Conservation (phyloP, 2,797 vertebrate species). For the Vipera latastei region DNA sequence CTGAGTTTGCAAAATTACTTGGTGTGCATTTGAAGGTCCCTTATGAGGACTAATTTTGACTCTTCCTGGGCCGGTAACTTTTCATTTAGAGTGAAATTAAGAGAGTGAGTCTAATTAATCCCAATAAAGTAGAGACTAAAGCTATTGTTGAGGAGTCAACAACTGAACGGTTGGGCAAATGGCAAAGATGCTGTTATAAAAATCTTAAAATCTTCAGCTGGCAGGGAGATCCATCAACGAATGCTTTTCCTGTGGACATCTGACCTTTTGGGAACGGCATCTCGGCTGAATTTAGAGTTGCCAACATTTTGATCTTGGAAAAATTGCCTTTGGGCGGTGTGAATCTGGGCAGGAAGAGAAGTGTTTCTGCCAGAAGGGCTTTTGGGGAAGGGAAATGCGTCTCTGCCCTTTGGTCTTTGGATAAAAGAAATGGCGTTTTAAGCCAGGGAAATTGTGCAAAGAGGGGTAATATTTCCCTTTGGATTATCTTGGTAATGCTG, state of each 20-base stretch:
- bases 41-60: background rate
- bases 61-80: background rate
- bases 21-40: background rate
- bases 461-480: background rate
- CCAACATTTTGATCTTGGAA: background rate
- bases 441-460: background rate
- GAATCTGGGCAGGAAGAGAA: background rate
- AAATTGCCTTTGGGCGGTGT: background rate
- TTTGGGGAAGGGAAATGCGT: background rate
- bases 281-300: background rate
- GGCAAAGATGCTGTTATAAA: background rate
- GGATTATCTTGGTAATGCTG: background rate
- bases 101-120: background rate
- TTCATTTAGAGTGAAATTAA: background rate
- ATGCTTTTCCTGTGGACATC: background rate
- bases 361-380: background rate
- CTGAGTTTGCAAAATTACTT: background rate
- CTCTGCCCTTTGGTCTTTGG: background rate
- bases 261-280: background rate
- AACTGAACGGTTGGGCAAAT: background rate
- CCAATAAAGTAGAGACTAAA: background rate
- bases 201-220: background rate
- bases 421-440: background rate
- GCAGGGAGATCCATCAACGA: constrained; percentile 28
- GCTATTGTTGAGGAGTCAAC: background rate